Base-by-base conservation (phyloP, 1,140 invertebrate species). In the Anthonomus grandis region DNA sequence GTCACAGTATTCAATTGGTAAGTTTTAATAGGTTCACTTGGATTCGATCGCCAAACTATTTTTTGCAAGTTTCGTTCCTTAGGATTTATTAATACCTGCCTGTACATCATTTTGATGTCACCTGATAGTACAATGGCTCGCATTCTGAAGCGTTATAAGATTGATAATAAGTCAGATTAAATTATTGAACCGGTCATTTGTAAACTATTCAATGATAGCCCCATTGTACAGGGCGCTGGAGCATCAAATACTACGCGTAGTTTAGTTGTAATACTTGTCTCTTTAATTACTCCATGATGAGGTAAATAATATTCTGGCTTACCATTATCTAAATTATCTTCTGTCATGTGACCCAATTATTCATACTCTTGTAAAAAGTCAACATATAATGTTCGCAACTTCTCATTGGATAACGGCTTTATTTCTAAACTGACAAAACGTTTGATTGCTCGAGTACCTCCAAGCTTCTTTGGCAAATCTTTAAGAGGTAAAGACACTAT, bases 71-170 rank as follows among this genome's bases (percentile, higher is more conserved):
- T 61, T 5, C 62, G 45, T 52, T 76, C 65, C 4, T 66, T 54
- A 17, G 57, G 21, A 47, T 70, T 46, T 6, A 78, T 61, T 45
- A 54, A 22, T 21, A 77, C 66, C 51, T 76, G 74, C 5, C 73
- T 56, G 46, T 74, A 79, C 74, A 76, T 76, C 59, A 74, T 74
- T 44, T 54, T 58, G 48, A 76, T 69, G 36, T 78, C 75, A 18
- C 59, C 66, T 1, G 60, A 61, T 3, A 78, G 27, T 1, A 67
- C 70, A 38, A 69, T 61, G 19, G 49, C 44, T 39, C 71, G 64
- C 9, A 53, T 60, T 18, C 75, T 58, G 61, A 79, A 80, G 13
- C 70, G 53, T 0, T 73, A 15, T 19, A 78, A 22, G 23, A 76
- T 68, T n/a, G 64, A 58, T 47, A 73, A 67, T 13, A 78, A 46